Base-by-base conservation (phyloP, 2,888 invertebrate genomes). In the Drosophila paramelanica region DNA sequence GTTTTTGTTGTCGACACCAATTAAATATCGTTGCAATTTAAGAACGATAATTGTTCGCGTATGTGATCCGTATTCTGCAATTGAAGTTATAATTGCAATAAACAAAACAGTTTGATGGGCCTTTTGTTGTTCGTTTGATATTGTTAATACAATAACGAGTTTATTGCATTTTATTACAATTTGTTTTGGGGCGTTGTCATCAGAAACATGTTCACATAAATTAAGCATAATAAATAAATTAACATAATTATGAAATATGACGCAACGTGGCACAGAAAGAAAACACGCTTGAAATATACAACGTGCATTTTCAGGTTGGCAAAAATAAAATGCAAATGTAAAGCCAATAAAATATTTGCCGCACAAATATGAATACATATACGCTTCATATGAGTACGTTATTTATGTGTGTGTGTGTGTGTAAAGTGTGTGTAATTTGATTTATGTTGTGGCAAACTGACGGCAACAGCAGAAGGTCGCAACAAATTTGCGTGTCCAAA, bases 221-320 rank as follows among this genome's bases (percentile, higher is more conserved):
- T 81, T 66, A 77, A 78, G 67, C 70, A 66, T 72, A 60, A 81
- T 81, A 81, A 76, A 81, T 81, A 84, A 81, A 84, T 84, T 78
- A 77, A 73, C 79, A 79, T 81, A 83, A 83, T 82, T 79, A 81
- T 78, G 50, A 72, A 75, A 66, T 72, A 70, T 75, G 62, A 27
- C 39, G 17, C 5, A 36, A 36, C 20, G 42, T 38, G 38, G 39
- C 25, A 10, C 31, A 41, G 49, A 56, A 31, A 45, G 41, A 49
- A 56, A 52, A 59, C 46, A 64, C 60, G 61, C 52, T 39, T 46
- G 31, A 38, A 53, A 46, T 41, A 49, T 33, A 53, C n/a, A 39
- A 39, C 56, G 59, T 45, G 66, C 67, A 67, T 56, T 64, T 61
- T 58, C 65, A 41, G 69, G 49, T 41, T 60, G 53, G 55, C 53